Conservation (phyloP, 2,113 vertebrate species). For the Dasyprocta punctata region DNA sequence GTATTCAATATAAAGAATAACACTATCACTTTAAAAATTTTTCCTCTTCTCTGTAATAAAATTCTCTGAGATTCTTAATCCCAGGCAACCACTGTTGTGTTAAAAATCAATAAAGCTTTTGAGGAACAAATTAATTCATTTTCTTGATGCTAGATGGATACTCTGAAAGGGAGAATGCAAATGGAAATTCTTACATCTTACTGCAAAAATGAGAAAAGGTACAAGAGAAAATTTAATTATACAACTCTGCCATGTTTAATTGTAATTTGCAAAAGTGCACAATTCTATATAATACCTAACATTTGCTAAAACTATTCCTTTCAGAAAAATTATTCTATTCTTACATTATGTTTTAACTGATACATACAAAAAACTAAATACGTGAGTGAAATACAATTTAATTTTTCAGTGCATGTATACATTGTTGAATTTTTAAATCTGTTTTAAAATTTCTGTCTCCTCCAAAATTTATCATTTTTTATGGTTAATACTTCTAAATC, state of each 20-base stretch:
- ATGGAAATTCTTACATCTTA: not conserved
- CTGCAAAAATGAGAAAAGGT: not conserved
- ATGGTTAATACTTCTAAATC: not conserved
- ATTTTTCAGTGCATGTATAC: not conserved
- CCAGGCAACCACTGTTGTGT: not conserved
- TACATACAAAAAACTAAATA: not conserved
- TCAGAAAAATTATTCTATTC: not conserved
- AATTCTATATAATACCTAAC: not conserved
- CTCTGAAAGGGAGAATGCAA: not conserved
- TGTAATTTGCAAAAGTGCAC: not conserved
- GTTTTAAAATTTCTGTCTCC: not conserved
- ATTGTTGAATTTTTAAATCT: not conserved
- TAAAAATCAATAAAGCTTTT: not conserved
- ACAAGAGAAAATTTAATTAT: not conserved
- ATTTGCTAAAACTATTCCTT: not conserved
- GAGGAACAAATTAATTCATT: not conserved
- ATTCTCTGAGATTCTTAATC: not conserved
- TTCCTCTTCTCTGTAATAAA: not conserved
- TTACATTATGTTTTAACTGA: not conserved
- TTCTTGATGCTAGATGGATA: not conserved
- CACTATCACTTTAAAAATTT: not conserved
- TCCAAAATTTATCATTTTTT: not conserved
- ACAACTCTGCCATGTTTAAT: not conserved
- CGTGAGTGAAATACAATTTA: not conserved
- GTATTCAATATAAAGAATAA: not conserved